Evolutionary conservation across 2,888 invertebrate species (phyloP).

Genomic region (Drosophila algonquin): DNA sequence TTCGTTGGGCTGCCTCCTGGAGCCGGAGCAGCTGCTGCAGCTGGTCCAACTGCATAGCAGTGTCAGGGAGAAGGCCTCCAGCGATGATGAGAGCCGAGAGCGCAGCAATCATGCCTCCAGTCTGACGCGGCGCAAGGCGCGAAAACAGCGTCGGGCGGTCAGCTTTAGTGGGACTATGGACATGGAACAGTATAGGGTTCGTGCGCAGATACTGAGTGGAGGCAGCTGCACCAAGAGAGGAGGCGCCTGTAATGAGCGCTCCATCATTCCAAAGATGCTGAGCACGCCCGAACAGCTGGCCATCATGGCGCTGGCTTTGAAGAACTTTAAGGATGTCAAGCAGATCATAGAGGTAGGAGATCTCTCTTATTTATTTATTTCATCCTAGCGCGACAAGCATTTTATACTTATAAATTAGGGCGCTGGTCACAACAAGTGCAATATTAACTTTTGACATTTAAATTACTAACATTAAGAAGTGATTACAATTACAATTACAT

Average conservation of each 20-base stretch:
- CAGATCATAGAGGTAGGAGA: constrained; percentile 90
- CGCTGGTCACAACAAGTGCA: no score
- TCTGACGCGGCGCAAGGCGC: constrained; percentile 76
- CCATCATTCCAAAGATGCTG: constrained; percentile 86
- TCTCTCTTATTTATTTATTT: no score
- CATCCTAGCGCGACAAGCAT: no score
- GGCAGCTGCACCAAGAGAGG: constrained; percentile 26
- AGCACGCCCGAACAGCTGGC: constrained; percentile 90
- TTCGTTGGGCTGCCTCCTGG: constrained; percentile 62
- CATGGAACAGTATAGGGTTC: constrained; percentile 54
- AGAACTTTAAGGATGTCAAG: constrained; percentile 89
- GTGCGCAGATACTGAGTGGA: constrained; percentile 47
- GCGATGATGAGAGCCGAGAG: constrained; percentile 82
- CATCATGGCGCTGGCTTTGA: constrained; percentile 90
- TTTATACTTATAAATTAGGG: no score
- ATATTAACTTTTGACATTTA: no score
- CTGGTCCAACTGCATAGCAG: constrained; percentile 79
- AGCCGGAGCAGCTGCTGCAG: constrained; percentile 78
- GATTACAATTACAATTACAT: no score
- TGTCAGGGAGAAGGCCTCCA: constrained; percentile 75
- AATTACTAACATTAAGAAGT: no score
- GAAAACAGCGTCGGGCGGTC: constrained; percentile 75
- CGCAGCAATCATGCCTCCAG: constrained; percentile 75
- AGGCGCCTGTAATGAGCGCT: constrained; percentile 49
- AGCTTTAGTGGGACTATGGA: constrained; percentile 75